phyloP scores from a whole-genome alignment of 2,797 vertebrate species.

The Acanthis flammea region DNA sequence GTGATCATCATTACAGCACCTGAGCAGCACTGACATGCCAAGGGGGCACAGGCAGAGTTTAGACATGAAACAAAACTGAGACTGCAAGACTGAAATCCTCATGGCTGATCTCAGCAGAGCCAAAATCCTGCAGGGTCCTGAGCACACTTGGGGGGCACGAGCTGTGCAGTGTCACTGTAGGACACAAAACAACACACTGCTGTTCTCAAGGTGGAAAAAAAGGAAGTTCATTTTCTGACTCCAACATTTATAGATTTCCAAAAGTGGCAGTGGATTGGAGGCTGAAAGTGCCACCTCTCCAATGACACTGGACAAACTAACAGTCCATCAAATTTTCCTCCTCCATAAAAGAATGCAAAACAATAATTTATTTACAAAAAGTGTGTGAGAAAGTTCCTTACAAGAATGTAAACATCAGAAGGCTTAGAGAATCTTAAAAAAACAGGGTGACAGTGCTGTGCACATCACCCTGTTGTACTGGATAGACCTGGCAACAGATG shows the following conservation, averaged over 20 bases:
- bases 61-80: neutral
- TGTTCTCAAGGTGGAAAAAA: neutral
- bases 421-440: neutral
- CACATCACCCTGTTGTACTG: fast-evolving
- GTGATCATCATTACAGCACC: neutral
- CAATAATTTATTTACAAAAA: neutral
- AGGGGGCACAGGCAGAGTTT: neutral
- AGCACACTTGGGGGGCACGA: fast-evolving
- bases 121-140: neutral
- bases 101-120: neutral
- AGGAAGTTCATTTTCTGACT: neutral
- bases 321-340: neutral
- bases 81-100: neutral
- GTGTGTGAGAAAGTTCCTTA: neutral
- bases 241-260: neutral
- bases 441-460: too few relatives aligned
- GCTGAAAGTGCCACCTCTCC: neutral
- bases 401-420: neutral
- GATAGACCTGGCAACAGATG: neutral
- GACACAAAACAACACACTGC: neutral
- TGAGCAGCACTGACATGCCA: neutral
- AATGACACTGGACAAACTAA: neutral
- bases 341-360: too few relatives aligned
- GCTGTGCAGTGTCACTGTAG: too few relatives aligned
- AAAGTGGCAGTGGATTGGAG: neutral